These are phyloP conservation scores for Parthenolecanium corni DNA, from an alignment of 2,888 invertebrate species.

Conservation along the genomic window DNA sequence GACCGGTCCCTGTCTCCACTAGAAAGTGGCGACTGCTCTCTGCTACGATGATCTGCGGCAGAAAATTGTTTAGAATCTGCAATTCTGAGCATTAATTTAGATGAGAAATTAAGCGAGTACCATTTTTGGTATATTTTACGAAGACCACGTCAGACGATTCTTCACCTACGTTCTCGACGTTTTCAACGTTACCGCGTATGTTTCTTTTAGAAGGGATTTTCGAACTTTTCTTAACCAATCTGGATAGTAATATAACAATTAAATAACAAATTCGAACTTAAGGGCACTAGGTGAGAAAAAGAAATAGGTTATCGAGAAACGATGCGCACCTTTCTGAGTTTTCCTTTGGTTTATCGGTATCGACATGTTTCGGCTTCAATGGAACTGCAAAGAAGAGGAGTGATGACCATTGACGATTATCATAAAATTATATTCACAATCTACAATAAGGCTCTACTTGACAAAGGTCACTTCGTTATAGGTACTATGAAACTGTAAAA, in stretches of 20 bases:
- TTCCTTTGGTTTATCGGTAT: neutral
- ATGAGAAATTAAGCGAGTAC: neutral
- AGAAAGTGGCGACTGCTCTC: no score
- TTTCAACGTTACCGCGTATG: slow-evolving; percentile 3
- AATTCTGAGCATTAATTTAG: neutral
- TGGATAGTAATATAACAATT: slow-evolving; percentile 13
- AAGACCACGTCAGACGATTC: slow-evolving; percentile 9
- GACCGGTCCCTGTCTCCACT: no score
- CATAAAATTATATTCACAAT: no score
- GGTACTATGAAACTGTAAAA: no score
- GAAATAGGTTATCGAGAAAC: neutral
- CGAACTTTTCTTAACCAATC: slow-evolving; percentile 31
- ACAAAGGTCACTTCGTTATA: no score
- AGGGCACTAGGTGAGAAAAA: no score
- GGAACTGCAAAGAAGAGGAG: slow-evolving; percentile 7
- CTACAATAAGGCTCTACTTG: no score
- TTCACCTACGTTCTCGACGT: neutral
- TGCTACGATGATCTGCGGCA: no score
- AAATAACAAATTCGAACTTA: neutral
- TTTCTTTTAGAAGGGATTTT: slow-evolving; percentile 30
- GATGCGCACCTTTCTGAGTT: slow-evolving; percentile 13
- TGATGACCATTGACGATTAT: no score
- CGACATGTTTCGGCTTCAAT: neutral
- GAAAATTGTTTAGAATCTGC: neutral
- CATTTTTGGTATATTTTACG: neutral